A percentile compares a stretch with the other conserved stretches of the same genome.
phyloP scores from a whole-genome alignment of 2,113 vertebrate species.

The Symphodus melops region DNA sequence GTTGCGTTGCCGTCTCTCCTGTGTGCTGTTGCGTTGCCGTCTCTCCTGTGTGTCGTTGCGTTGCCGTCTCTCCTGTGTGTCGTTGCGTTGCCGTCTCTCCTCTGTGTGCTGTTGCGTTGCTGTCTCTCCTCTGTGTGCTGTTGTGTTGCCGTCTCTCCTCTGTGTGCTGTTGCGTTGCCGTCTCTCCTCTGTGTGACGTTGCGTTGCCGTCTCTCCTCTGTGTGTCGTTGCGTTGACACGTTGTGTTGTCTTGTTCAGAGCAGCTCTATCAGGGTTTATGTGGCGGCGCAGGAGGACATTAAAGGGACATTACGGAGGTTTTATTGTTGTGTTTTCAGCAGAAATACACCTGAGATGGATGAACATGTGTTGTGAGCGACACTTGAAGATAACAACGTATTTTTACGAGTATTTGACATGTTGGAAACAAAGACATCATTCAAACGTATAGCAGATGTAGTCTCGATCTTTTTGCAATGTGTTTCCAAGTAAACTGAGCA shows the following conservation, averaged over 20 bases:
- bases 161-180: no score
- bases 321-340: not conserved
- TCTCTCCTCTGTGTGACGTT: no score
- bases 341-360: not conserved
- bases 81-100: not conserved
- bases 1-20: not conserved
- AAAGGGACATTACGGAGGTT: not conserved
- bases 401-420: no score
- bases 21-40: not conserved
- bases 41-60: no score
- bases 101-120: not conserved
- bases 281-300: not conserved
- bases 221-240: not conserved
- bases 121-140: no score
- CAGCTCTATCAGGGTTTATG: slow-evolving; percentile 9
- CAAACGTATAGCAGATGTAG: no score
- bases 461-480: no score
- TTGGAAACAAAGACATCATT: no score
- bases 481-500: no score
- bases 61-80: no score
- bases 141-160: no score
- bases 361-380: not conserved
- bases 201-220: not conserved
- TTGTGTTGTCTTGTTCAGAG: slow-evolving; percentile 15
- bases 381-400: no score